A percentile compares a stretch with the other conserved stretches of the same genome.
phyloP scores from a whole-genome alignment of 2,113 vertebrate genomes.

The Prinia subflava region DNA sequence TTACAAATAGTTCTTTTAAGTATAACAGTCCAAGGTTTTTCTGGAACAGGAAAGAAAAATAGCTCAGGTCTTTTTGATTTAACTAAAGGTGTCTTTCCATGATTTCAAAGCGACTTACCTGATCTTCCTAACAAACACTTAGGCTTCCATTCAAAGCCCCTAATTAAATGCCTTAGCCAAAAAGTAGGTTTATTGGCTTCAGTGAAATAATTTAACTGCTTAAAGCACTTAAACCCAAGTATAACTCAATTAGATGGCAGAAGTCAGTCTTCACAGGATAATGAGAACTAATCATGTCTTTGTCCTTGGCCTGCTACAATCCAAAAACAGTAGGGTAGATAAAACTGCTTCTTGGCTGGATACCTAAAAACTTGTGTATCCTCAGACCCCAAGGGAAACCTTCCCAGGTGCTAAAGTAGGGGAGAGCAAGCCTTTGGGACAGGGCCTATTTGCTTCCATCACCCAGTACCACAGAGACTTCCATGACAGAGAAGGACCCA shows the following conservation, averaged over 20 bases:
- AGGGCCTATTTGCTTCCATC: not conserved
- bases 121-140: not conserved
- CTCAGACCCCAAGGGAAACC: not conserved
- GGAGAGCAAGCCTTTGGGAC: not conserved
- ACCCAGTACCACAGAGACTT: not conserved
- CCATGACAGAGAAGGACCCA: fast-evolving
- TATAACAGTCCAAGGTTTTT: not conserved
- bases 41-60: not conserved
- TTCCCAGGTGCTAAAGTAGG: not conserved
- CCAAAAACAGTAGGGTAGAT: not conserved
- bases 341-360: not conserved
- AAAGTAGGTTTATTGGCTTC: slow-evolving; percentile 22
- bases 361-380: not conserved
- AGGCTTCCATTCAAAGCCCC: not conserved
- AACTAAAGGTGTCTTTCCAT: not conserved
- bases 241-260: slow-evolving; percentile 1
- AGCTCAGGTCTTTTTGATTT: not conserved
- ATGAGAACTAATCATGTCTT: not conserved
- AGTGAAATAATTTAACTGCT: slow-evolving; percentile 12
- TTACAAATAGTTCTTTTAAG: not conserved
- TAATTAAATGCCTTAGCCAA: not conserved
- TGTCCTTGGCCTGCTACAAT: not conserved
- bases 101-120: not conserved
- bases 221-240: slow-evolving; percentile 1
- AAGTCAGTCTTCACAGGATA: not conserved